Base-by-base conservation (phyloP, 1,140 invertebrate species). In the Heterodera carotae region DNA sequence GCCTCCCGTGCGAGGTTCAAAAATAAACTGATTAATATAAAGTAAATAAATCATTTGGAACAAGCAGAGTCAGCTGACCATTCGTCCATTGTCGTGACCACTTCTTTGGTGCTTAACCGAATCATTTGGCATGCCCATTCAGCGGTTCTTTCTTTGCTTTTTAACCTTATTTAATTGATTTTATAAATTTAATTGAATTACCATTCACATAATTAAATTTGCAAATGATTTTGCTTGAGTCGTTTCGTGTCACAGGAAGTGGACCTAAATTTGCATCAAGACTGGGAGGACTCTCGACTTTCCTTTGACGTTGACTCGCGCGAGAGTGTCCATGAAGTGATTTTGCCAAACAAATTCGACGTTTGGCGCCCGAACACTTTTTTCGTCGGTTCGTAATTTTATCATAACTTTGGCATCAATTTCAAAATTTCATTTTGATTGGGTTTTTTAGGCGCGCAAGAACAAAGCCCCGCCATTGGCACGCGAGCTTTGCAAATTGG, bases 351-450 rank as follows among this genome's bases (percentile, higher is more conserved):
- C 33, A 84, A 84, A 36, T 33, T 62, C 4, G 77, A 75, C 64
- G 77, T 86, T 25, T 86, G 85, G 85, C 78, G 34, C 18, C 85
- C 85, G 5, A 84, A 87, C 36, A 86, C 86, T n/a, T 86, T 84
- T 71, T 83, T 86, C 76, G 59, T 80, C 66, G 59, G 59, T 33
- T 18, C 18, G 72, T n/a, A 15, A 3, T 43, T 48, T 73, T 60
- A 15, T 6, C n/a, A 0, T 36, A 8, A 6, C 27, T 27, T 72
- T 43, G n/a, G n/a, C n/a, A n/a, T n/a, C n/a, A n/a, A n/a, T n/a
- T n/a, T n/a, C n/a, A n/a, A n/a, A n/a, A n/a, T n/a, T n/a, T n/a
- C n/a, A n/a, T n/a, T n/a, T 25, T 12, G 22, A 59, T 27, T n/a
- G 25, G 7, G 2, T 22, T 15, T 75, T 7, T n/a, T 39, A 70